Evolutionary conservation across 2,888 invertebrate genomes (phyloP), one percentile per base, ranked within the genome.

Genomic region (Cataglyphis cursor): DNA sequence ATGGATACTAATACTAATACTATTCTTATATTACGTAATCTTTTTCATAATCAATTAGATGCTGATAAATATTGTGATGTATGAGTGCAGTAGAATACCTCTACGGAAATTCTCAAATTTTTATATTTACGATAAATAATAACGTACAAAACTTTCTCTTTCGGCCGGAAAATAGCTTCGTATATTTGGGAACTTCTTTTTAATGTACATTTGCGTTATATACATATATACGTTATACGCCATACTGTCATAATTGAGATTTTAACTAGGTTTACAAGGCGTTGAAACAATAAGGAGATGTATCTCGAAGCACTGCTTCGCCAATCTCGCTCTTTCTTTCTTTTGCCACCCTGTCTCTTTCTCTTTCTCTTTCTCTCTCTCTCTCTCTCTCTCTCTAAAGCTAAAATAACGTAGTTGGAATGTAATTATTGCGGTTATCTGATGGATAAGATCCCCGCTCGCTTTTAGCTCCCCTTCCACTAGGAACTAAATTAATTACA

Each of bases 81-180:
- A 65, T n/a, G 51, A n/a, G n/a, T n/a, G 18, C 8, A 18, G 1
- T 12, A 24, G 51, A 75, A 75, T 65, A 64, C 51, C 35, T 64
- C 15, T 75, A 38, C 64, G 18, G 24, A 35, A 38, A 74, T 48
- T n/a, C n/a, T 59, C 38, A 18, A 38, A 65, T 65, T 51, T 54
- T 51, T 48, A 48, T 48, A 48, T 18, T 18, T 48, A 18, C 65
- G 4, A 18, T 51, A 28, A 15, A 44, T 12, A 65, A 76, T 28
- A 75, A 38, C 24, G 8, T 51, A n/a, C 59, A 80, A 28, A 59
- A 24, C 61, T 61, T 44, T n/a, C 72, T 78, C 72, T 78, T 87
- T 90, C 92, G 91, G 92, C 93, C 93, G 91, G 92, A 94, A 94
- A 94, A 94, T 94, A 94, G 91, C 90, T 90, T 92, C 88, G 90